Evolutionary conservation across 1,140 invertebrate species (phyloP), one percentile per base, ranked within the genome.

Genomic region (Saxidomus purpurata): DNA sequence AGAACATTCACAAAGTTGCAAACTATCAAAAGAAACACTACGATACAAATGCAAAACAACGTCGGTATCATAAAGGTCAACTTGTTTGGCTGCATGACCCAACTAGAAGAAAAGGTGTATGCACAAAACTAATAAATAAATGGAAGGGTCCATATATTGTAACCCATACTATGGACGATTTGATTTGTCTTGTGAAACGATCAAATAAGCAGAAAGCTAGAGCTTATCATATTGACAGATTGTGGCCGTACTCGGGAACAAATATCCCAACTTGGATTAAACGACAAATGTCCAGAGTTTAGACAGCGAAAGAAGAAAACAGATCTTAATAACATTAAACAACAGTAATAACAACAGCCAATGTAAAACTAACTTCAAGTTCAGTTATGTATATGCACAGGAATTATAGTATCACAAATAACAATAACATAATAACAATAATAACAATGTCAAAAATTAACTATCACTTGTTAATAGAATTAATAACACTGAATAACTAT

Each of bases 151-250:
- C 77, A 1, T 59, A 19, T 59, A 9, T 80, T 80, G 25, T 52
- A 13, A 55, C 77, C 6, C 55, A 34, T 17, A n/a, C n/a, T 3
- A n/a, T 82, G n/a, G 55, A 82, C 28, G 80, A 82, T n/a, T 25
- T 82, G 38, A 43, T 82, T 34, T 82, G 80, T 43, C 11, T 19
- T 1, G 59, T 82, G 11, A 82, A 40, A 63, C 28, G 36, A 3
- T 63, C 80, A 63, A 25, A 2, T 0, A 40, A 36, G 3, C 55
- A 67, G 36, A 61, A 43, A 40, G 52, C 80, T 9, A 61, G 63
- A n/a, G 80, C 80, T 40, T 38, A 22, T 40, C 80, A 82, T 82
- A 38, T 82, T 9, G 52, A 82, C 15, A 61, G 80, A 55, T n/a
- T 71, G 34, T 71, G 67, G 67, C 34, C 67, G 6, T 71, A 71